phyloP scores from a whole-genome alignment of 2,888 invertebrate genomes.

The Clitarchus hookeri region DNA sequence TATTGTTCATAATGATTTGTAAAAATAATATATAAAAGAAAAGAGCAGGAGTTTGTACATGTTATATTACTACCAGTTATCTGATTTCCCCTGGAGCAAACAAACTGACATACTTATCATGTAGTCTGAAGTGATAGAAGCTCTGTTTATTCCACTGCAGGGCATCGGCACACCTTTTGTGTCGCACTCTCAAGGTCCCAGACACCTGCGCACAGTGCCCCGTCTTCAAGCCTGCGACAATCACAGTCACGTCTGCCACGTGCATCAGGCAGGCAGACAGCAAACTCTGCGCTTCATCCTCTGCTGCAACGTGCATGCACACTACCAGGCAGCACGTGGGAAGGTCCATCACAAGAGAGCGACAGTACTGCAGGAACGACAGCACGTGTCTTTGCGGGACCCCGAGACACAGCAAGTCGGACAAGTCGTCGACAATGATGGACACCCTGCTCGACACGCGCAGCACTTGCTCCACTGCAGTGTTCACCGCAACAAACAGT shows the following conservation, averaged over 20 bases:
- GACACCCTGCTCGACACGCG: constrained; percentile 56
- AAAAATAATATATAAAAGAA: no score
- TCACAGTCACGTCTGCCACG: constrained; percentile 65
- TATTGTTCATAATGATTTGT: no score
- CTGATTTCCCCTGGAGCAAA: constrained; percentile 67
- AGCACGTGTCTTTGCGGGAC: constrained; percentile 60
- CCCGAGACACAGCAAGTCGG: constrained; percentile 70
- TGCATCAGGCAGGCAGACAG: constrained; percentile 58
- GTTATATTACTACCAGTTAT: neutral
- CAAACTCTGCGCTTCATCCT: constrained; percentile 34
- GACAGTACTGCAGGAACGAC: constrained; percentile 57
- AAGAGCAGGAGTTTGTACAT: no score
- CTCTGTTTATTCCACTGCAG: constrained; percentile 40
- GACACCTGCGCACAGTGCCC: constrained; percentile 75
- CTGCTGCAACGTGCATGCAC: constrained; percentile 33
- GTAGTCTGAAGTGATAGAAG: constrained; percentile 69
- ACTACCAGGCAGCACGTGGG: constrained; percentile 29
- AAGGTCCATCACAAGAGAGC: constrained; percentile 48
- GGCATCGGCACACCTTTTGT: constrained; percentile 44
- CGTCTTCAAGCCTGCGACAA: constrained; percentile 69
- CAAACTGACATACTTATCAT: constrained; percentile 74
- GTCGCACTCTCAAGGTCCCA: constrained; percentile 65
- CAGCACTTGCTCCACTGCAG: constrained; percentile 53
- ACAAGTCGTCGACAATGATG: constrained; percentile 73
- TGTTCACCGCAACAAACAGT: constrained; percentile 55